Conservation (phyloP, 2,113 vertebrate species). For the Zapus hudsonius region DNA sequence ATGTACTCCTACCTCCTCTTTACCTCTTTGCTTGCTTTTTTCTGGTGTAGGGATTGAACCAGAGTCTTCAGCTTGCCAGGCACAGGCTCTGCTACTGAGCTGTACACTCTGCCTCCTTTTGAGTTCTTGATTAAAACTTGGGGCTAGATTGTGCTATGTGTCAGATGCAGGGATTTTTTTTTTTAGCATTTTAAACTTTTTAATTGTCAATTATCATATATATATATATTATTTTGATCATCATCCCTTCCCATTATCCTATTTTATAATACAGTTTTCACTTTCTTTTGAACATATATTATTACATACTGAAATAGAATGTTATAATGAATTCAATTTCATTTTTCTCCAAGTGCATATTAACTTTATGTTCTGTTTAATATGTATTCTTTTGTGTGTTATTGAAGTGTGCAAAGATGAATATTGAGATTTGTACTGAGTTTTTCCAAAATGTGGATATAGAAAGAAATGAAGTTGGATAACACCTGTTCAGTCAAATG, state of each 20-base stretch:
- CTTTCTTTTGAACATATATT: not conserved
- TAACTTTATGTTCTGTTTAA: conserved; percentile 37
- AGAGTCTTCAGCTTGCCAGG: not conserved
- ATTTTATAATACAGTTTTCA: not conserved
- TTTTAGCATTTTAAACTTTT: too few relatives aligned
- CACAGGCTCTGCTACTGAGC: not conserved
- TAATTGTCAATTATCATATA: too few relatives aligned
- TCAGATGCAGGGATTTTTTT: not conserved
- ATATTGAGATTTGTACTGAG: not conserved
- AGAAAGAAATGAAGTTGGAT: conserved; percentile 30
- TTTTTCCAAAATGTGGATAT: not conserved
- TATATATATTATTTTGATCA: too few relatives aligned
- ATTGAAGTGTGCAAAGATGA: not conserved
- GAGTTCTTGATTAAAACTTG: not conserved
- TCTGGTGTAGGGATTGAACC: not conserved
- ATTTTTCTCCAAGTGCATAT: conserved; percentile 9
- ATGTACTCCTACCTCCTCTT: not conserved
- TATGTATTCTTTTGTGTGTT: not conserved
- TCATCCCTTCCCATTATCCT: too few relatives aligned
- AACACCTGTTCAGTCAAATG: conserved; percentile 1
- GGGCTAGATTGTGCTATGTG: not conserved
- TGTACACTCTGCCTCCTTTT: not conserved
- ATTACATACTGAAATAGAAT: not conserved
- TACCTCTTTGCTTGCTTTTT: not conserved
- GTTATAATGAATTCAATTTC: conserved; percentile 4